Base-by-base conservation (phyloP, 1,140 invertebrate species). In the Brachionus manjavacas region DNA sequence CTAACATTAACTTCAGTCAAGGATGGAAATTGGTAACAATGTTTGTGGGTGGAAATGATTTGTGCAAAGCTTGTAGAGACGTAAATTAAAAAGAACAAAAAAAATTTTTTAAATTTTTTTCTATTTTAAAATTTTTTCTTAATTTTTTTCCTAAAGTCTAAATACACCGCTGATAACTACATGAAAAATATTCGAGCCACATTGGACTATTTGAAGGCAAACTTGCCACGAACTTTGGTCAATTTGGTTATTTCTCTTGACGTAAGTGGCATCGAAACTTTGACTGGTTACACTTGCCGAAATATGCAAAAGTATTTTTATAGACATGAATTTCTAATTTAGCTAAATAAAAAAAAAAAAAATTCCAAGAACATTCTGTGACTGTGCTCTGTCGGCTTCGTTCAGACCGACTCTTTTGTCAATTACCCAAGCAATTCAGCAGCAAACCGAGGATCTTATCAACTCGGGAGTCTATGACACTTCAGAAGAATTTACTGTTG, bases 41-140 rank as follows among this genome's bases (percentile, higher is more conserved):
- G 14, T 93, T 95, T 86, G 93, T 95, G 83, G 94, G 94, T 35
- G 68, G 93, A 55, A 95, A 95, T 87, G 94, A 95, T 88, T 91
- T 95, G 14, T 95, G 94, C 87, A 93, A 93, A 0, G 93, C 92
- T 0, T 93, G 94, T 85, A 74, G 86, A 8, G 86, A 89, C 20
- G 66, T 79, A 85, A 88, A 31, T 35, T 14, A 35, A 35, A 35
- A 35, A 35, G 4, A 35, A 35, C 4, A 35, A 31, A 64, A 64
- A 60, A 14, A 25, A 12, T 3, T 25, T 4, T n/a, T n/a, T n/a
- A n/a, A n/a, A n/a, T n/a, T n/a, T n/a, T n/a, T n/a, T n/a, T n/a
- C n/a, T n/a, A n/a, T n/a, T n/a, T n/a, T n/a, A n/a, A n/a, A n/a
- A n/a, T n/a, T n/a, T 20, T 52, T 16, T 55, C 7, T 43, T 66